Conservation (phyloP, 2,797 vertebrate species). For the Emydoidea blandingii region DNA sequence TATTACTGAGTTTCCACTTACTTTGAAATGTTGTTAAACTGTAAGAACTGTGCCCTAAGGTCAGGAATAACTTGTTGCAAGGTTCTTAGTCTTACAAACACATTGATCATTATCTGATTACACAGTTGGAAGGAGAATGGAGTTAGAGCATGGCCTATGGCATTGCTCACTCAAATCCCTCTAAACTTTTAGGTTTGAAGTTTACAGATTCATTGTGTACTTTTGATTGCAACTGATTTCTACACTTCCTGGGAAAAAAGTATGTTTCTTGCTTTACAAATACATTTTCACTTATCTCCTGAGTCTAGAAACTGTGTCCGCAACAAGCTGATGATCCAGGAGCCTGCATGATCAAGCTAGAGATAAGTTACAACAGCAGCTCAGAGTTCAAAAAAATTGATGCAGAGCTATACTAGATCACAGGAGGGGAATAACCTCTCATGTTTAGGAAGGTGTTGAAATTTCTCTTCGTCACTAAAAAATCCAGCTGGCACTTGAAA, state of each 20-base stretch:
- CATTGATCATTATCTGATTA: not conserved
- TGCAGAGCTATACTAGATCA: not conserved
- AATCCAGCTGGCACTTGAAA: not conserved
- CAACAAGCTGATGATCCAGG: accelerated
- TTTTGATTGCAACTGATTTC: not conserved
- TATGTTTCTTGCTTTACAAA: not conserved
- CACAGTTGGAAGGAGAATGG: not conserved
- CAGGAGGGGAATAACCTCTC: not conserved
- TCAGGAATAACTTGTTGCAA: not conserved
- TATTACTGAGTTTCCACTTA: not conserved
- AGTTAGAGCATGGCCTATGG: accelerated
- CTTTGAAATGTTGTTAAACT: not conserved
- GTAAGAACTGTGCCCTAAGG: not conserved
- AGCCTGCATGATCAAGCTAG: not conserved
- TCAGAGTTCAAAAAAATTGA: not conserved
- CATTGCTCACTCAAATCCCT: not conserved
- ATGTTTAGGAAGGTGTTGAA: accelerated
- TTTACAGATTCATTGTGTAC: not conserved
- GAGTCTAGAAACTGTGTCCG: accelerated
- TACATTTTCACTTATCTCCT: not conserved
- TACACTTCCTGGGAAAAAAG: not conserved
- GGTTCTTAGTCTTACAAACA: not conserved
- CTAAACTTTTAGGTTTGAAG: not conserved
- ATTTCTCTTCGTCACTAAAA: not conserved
- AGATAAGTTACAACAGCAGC: not conserved